Percentiles rank a stretch among this genome's conserved stretches.
Evolutionary conservation across 2,113 vertebrate genomes (phyloP).

Genomic region (Caranx ignobilis): DNA sequence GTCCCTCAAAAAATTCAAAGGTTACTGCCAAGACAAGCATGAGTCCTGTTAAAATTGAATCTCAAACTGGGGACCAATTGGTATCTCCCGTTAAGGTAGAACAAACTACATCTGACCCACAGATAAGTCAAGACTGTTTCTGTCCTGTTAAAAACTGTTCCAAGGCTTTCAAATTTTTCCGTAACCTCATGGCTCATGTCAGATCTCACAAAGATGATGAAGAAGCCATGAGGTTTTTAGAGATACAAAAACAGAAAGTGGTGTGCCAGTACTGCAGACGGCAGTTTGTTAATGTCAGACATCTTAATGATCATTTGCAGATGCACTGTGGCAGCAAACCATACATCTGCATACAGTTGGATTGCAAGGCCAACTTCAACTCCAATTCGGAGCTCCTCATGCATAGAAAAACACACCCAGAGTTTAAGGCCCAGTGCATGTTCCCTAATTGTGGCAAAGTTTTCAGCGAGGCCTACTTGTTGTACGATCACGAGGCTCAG

Average conservation of each 20-base stretch:
- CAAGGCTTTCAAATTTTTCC: constrained; percentile 99
- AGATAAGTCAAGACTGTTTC: constrained; percentile 93
- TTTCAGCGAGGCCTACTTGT: constrained; percentile 95
- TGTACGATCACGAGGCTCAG: constrained; percentile 99
- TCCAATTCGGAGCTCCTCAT: constrained; percentile 95
- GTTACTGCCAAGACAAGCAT: constrained; percentile 84
- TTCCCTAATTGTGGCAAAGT: constrained; percentile 96
- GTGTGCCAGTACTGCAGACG: constrained; percentile 98
- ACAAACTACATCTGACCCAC: constrained; percentile 87
- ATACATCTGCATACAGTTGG: constrained; percentile 98
- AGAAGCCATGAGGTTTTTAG: constrained; percentile 96
- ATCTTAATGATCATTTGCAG: constrained; percentile 98
- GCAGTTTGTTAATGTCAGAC: constrained; percentile 96
- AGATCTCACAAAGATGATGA: constrained; percentile 96
- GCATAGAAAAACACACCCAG: constrained; percentile 93
- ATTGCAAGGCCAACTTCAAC: constrained; percentile 95
- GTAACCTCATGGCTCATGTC: constrained; percentile 96
- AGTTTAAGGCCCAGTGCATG: constrained; percentile 97
- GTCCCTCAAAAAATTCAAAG: constrained; percentile 73
- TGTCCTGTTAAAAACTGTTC: constrained; percentile 96
- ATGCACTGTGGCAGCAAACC: constrained; percentile 98
- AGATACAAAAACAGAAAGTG: constrained; percentile 98
- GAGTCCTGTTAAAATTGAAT: constrained; percentile 76
- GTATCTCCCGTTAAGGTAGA: constrained; percentile 86
- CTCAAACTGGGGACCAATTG: constrained; percentile 86